Conservation (phyloP, 2,113 vertebrate species). For the Channa argus region DNA sequence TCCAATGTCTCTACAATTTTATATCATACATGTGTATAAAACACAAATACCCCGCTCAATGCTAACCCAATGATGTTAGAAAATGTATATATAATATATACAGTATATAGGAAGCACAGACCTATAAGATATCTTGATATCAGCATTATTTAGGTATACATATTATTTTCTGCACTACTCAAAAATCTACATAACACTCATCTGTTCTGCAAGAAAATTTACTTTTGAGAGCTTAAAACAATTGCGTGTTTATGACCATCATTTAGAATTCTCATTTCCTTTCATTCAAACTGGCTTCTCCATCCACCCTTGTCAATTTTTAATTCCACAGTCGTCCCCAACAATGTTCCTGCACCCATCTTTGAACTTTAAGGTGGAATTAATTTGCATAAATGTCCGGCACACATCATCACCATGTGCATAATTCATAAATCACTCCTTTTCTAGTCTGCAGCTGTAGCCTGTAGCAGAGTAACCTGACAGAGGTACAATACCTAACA, state of each 20-base stretch:
- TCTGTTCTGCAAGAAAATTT: neutral
- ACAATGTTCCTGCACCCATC: neutral
- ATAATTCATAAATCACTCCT: conserved; percentile 18
- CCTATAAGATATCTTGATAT: no score
- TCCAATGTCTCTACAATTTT: no score
- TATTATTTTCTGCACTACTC: conserved; percentile 18
- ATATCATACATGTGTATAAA: no score
- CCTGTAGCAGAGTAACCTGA: neutral
- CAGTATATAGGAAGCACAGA: no score
- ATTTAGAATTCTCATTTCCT: neutral
- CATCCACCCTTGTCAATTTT: neutral
- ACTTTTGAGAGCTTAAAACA: conserved; percentile 5
- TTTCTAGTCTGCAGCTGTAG: neutral
- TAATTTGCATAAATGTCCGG: conserved; percentile 3
- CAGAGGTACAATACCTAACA: neutral
- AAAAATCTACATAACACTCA: conserved; percentile 19
- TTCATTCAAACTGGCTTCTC: neutral
- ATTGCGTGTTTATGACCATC: conserved; percentile 1
- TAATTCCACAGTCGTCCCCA: neutral
- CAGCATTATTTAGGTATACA: no score
- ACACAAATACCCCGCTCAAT: no score
- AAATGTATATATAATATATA: no score
- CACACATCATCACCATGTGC: neutral
- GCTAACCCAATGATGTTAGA: no score
- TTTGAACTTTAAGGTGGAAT: neutral